Base-by-base conservation (phyloP, 1,140 invertebrate species). In the Aphelenchoides avenae region DNA sequence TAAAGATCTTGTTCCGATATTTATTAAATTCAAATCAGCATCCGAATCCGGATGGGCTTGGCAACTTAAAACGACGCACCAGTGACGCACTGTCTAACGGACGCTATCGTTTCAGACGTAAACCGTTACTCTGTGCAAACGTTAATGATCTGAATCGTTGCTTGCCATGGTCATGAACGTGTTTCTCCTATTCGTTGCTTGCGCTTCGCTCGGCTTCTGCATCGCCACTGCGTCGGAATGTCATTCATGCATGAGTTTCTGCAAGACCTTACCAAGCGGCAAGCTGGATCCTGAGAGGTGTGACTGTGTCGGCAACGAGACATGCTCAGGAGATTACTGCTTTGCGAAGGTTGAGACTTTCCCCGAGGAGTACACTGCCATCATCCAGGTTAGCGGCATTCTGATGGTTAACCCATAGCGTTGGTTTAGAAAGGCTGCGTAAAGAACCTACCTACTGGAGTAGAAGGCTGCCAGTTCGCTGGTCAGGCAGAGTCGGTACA, bases 301-400 rank as follows among this genome's bases (percentile, higher is more conserved):
- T 48, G 65, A 67, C 33, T 67, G 65, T 44, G 29, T 15, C n/a
- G 18, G 49, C 15, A 37, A 67, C 11, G 27, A 59, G 9, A 56
- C 70, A 36, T 75, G 73, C 50, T 22, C 33, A 7, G 73, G 54
- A 9, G 59, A 68, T n/a, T 49, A 68, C 26, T 75, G 73, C 43
- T 75, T 77, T 54, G 71, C 69, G 2, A 75, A 75, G 34, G 48
- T 75, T 26, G 73, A 75, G 37, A 37, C 72, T 22, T 75, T 75
- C 46, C 37, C 44, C 18, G 66, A 68, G 37, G 73, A 75, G 43
- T 42, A 40, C 4, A 64, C 68, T 34, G 74, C 72, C n/a, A 66
- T 77, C 60, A 48, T 75, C 27, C 73, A 75, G 71, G 72, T 74
- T 50, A 64, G n/a, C 5, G 29, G 29, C 53, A 30, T 40, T 13